Percentiles rank a stretch among this genome's conserved stretches.
Conservation (phyloP, 2,888 invertebrate species). For the Octodonta nipae region DNA sequence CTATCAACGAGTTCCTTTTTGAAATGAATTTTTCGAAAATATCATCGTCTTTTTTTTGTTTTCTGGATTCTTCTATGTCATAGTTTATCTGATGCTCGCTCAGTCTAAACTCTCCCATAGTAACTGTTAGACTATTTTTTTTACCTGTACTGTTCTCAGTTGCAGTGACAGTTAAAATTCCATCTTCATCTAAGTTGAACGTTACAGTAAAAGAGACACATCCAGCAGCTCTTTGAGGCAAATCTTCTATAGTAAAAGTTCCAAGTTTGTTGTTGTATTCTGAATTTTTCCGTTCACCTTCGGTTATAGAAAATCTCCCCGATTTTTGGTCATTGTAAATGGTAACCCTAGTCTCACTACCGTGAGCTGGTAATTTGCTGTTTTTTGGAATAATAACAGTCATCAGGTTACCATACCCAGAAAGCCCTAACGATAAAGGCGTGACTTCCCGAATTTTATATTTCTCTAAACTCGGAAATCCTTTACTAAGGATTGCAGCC, state of each 20-base stretch:
- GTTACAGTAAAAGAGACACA: slow-evolving; percentile 7
- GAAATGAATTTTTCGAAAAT: slow-evolving; percentile 5
- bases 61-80: slow-evolving; percentile 8
- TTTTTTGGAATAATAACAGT: slow-evolving; percentile 13
- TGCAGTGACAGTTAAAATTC: slow-evolving; percentile 14
- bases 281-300: slow-evolving; percentile 15
- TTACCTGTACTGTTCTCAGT: slow-evolving; percentile 7
- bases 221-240: slow-evolving; percentile 14
- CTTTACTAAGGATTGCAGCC: slow-evolving; percentile 12
- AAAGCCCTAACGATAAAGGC: slow-evolving; percentile 17
- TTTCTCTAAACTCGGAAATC: slow-evolving; percentile 8
- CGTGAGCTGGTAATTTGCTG: slow-evolving; percentile 10
- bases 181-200: slow-evolving; percentile 14
- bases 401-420: slow-evolving; percentile 12
- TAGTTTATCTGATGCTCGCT: slow-evolving; percentile 10
- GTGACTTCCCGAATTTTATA: slow-evolving; percentile 16
- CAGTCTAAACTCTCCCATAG: slow-evolving; percentile 10
- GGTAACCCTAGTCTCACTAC: slow-evolving; percentile 3
- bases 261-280: slow-evolving; percentile 15
- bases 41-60: slow-evolving; percentile 9
- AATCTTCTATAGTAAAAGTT: slow-evolving; percentile 7
- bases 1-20: neutral
- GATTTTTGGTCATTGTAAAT: slow-evolving; percentile 9
- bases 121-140: slow-evolving; percentile 8
- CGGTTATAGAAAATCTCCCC: slow-evolving; percentile 9